Evolutionary conservation across 1,140 invertebrate species (phyloP), one percentile per base, ranked within the genome.

Genomic region (Mercenaria mercenaria): DNA sequence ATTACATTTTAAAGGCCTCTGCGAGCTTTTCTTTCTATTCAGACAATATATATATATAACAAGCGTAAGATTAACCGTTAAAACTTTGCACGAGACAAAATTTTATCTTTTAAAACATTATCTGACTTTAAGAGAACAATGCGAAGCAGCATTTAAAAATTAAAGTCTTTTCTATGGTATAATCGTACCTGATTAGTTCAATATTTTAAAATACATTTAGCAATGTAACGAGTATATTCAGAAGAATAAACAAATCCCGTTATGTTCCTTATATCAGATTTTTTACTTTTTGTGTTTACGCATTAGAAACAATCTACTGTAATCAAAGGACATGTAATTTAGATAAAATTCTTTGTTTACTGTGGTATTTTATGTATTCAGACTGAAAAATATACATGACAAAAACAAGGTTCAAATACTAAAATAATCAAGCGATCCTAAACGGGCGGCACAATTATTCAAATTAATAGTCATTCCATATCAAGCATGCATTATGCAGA

Each of bases 241-340:
- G n/a, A 8, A 8, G 43, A 47, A 39, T 72, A 15, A 39, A 72
- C 34, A 67, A 72, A 41, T 23, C 1, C 34, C 15, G 29, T 29
- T 72, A n/a, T 34, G 37, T 39, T 29, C 67, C 3, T 37, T 10
- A 13, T 72, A 72, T 72, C 37, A 29, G 67, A 72, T 41, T 72
- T 47, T 56, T 41, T 72, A 72, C 67, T 72, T 72, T 56, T 72
- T 72, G 67, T 72, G 67, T 72, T 72, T 72, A 72, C 11, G 11
- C 67, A 72, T 2, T 72, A 8, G 26, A 64, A 64, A 64, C 59
- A 64, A 64, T 64, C 59, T 47, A 10, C 4, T 64, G 59, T 64
- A 64, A 64, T 64, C 59, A 29, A 64, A 64, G n/a, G 26, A 64
- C 23, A 4, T 64, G 10, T 29, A 29, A 29, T 64, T 29, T 29